Evolutionary conservation across 2,113 vertebrate genomes (phyloP).

Genomic region (Amia ocellicauda): DNA sequence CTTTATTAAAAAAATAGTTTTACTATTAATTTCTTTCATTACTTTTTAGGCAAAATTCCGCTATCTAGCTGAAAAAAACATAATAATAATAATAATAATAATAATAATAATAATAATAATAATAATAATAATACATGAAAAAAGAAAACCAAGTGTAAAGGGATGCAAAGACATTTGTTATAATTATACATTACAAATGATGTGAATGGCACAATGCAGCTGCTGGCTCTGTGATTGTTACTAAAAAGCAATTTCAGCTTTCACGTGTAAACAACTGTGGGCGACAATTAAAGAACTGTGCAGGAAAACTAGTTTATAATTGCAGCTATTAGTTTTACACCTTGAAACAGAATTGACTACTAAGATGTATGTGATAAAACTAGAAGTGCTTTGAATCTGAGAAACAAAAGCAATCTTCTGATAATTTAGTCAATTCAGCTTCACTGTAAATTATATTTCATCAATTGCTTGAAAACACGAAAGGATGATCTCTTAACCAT

Average conservation of each 20-base stretch:
- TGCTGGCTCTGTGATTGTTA: slow-evolving; percentile 39
- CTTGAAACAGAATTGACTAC: slow-evolving; percentile 41
- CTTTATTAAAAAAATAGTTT: no score
- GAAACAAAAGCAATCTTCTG: not conserved
- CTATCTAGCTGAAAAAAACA: no score
- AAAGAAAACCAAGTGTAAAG: slow-evolving; percentile 25
- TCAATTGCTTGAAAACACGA: no score
- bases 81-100: no score
- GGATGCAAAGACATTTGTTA: slow-evolving; percentile 56
- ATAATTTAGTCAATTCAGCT: not conserved
- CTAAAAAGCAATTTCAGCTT: slow-evolving; percentile 49
- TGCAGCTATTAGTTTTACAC: slow-evolving; percentile 43
- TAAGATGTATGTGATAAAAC: slow-evolving; percentile 41
- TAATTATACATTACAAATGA: slow-evolving; percentile 69
- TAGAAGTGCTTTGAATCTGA: slow-evolving; percentile 31
- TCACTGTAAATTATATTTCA: not conserved
- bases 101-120: no score
- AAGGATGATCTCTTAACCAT: no score
- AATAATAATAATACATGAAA: not conserved
- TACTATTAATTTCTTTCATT: no score
- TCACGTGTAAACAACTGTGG: slow-evolving; percentile 57
- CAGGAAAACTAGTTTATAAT: slow-evolving; percentile 44
- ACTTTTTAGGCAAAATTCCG: no score
- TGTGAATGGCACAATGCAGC: slow-evolving; percentile 35
- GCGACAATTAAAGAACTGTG: slow-evolving; percentile 53